Conservation (phyloP, 2,113 vertebrate genomes). For the Scatophagus argus region DNA sequence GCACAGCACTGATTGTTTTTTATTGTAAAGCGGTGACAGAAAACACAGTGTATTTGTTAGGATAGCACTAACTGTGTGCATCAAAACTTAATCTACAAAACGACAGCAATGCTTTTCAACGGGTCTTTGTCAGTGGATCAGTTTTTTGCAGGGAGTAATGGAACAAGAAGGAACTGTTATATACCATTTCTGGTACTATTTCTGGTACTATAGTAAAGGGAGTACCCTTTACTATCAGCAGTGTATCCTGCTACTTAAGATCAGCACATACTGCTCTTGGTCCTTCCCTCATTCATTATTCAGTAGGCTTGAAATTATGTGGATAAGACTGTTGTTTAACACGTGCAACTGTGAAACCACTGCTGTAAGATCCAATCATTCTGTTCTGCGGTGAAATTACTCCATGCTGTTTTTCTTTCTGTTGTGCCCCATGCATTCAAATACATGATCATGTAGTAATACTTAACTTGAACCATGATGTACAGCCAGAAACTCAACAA, state of each 20-base stretch:
- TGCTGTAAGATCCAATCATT: constrained; percentile 48
- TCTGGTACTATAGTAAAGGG: too few relatives aligned
- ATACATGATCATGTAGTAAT: neutral
- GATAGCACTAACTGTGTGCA: neutral
- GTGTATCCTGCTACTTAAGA: constrained; percentile 6
- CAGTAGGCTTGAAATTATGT: constrained; percentile 31
- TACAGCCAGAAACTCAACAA: constrained; percentile 22
- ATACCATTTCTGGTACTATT: neutral
- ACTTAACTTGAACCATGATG: neutral
- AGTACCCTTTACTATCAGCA: neutral
- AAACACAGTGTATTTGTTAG: neutral
- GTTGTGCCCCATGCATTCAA: constrained; percentile 23
- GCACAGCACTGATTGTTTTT: neutral
- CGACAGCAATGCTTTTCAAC: too few relatives aligned
- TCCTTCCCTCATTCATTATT: constrained; percentile 52
- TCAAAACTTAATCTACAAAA: neutral
- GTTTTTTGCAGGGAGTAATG: neutral
- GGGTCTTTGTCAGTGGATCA: neutral
- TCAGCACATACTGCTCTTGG: constrained; percentile 8
- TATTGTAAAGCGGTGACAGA: neutral
- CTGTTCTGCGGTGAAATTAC: constrained; percentile 63
- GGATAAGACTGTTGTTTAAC: constrained; percentile 38
- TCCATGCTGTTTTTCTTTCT: constrained; percentile 10
- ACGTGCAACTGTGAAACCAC: constrained; percentile 61
- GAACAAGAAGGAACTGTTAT: neutral